phyloP scores from a whole-genome alignment of 1,140 invertebrate genomes.

The Oppia nitens region DNA sequence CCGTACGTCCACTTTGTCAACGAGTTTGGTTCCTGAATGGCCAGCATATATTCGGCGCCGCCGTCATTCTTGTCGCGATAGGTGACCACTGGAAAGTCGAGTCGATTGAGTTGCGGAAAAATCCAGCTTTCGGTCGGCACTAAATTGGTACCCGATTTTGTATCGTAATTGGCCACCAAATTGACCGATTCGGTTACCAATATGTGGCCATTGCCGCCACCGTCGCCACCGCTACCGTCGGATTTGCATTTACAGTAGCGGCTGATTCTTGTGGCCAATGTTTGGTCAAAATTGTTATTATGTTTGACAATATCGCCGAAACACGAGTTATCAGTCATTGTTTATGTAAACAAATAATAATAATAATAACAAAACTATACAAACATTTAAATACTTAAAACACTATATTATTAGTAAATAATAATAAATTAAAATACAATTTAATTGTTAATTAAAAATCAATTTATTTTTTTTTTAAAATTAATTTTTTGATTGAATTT shows the following conservation, averaged over 20 bases:
- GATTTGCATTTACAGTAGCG: neutral
- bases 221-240: neutral
- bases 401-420: too few species aligned
- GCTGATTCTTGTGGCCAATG: neutral
- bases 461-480: too few species aligned
- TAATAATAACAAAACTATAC: too few species aligned
- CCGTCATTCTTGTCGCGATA: neutral
- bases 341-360: too few species aligned
- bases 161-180: slow-evolving; percentile 3
- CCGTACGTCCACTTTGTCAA: neutral
- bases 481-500: too few species aligned
- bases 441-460: too few species aligned
- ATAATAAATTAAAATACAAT: too few species aligned
- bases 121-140: slow-evolving; percentile 6
- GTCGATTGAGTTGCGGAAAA: slow-evolving; percentile 4
- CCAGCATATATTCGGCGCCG: neutral
- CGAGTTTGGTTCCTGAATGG: neutral
- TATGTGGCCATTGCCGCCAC: neutral
- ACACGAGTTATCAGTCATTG: too few species aligned
- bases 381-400: too few species aligned
- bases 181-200: slow-evolving; percentile 3
- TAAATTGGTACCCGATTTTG: neutral
- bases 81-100: neutral
- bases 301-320: slow-evolving; percentile 4
- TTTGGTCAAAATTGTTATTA: neutral